Base-by-base conservation (phyloP, 2,113 vertebrate species). In the Dasypus novemcinctus region DNA sequence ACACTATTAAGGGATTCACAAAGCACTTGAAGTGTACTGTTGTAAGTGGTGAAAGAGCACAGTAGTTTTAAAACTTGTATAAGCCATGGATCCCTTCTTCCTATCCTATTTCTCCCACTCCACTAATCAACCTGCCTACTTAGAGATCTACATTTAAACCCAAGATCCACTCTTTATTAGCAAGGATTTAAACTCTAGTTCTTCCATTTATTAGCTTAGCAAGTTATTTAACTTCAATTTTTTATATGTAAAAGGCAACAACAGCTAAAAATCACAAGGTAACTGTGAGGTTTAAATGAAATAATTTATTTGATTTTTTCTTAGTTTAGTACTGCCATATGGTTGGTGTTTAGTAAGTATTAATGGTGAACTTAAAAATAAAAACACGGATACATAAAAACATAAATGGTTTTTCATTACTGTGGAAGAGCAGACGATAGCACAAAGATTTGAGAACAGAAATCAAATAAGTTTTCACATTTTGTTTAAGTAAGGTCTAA, bases 211-310 rank as follows among this genome's bases (percentile, higher is more conserved):
- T 33, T 86, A 81, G 29, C 61, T 64, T 87, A 46, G 54, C 27
- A 91, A 81, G 72, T 91, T 36, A 93, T 38, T 71, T 80, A 87
- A 78, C 43, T 74, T 86, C 14, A 93, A 63, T 31, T 86, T 93
- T 82, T 92, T 52, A 69, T 33, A 69, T 25, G 31, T 76, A 87
- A 87, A 69, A 80, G 29, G 81, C 36, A 75, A 68, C 33, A n/a
- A 69, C 36, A 84, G 10, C 71, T 86, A 95, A 57, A 57, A 57
- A 81, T 74, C 66, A 86, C 25, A 80, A 93, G 27, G 20, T 52
- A 75, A 90, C 59, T 86, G 12, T 84, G 63, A 88, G 21, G 8
- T 79, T 78, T 92, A 72, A 91, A 46, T 78, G 21, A 93, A 93
- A 96, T 82, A 88, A 94, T 46, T 7, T 79, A 88, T 84, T 38